Percentiles rank a stretch among this genome's conserved stretches.
Conservation (phyloP, 2,113 vertebrate genomes). For the Prochilodus magdalenae region DNA sequence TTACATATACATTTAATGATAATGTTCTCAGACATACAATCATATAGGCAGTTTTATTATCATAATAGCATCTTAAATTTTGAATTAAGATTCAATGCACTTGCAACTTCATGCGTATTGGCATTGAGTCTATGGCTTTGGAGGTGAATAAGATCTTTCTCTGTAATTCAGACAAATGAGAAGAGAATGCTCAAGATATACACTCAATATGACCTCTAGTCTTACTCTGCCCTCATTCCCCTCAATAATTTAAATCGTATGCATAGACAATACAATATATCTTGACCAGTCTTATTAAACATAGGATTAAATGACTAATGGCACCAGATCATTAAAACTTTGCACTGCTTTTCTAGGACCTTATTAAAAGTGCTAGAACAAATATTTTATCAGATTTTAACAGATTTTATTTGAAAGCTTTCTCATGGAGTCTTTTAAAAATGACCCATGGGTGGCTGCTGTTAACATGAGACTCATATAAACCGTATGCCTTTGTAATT, state of each 20-base stretch:
- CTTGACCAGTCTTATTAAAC: conserved; percentile 14
- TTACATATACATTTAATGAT: too few species aligned
- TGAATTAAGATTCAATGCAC: background rate
- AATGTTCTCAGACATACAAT: too few species aligned
- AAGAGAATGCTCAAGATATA: background rate
- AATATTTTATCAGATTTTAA: background rate
- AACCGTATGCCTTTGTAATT: conserved; percentile 21
- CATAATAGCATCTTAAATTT: too few species aligned
- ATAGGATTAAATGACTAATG: conserved; percentile 31
- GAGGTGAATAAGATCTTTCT: background rate
- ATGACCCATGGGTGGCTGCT: background rate
- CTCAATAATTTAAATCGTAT: background rate
- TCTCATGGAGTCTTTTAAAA: background rate
- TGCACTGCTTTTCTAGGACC: background rate
- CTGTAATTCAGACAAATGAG: background rate
- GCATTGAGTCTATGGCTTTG: background rate
- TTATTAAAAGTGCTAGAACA: background rate
- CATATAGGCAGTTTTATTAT: too few species aligned
- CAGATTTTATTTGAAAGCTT: background rate
- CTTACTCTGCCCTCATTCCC: background rate
- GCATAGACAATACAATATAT: background rate
- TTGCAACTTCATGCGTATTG: background rate
- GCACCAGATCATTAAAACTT: conserved; percentile 5
- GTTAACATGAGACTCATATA: background rate
- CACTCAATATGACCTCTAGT: background rate